Base-by-base conservation (phyloP, 2,888 invertebrate species). In the Cabera pusaria region DNA sequence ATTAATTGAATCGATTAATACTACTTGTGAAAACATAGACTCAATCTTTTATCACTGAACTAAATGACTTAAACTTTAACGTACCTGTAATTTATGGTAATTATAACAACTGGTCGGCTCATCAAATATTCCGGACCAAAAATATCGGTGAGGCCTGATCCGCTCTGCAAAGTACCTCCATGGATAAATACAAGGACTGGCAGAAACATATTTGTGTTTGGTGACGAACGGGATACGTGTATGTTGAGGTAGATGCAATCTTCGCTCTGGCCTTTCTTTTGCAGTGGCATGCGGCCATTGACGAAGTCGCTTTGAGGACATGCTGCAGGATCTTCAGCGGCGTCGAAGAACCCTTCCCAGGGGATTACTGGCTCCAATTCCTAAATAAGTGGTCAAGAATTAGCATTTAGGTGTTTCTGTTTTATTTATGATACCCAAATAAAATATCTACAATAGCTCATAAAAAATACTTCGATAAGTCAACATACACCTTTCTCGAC, bases 241-340 rank as follows among this genome's bases (percentile, higher is more conserved):
- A 72, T 44, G 38, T 69, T 69, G n/a, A 54, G 58, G 35, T 54
- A 56, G 9, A 70, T 61, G 29, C 72, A 72, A 11, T 62, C 59
- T 35, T 72, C 72, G 27, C 56, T 59, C 58, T 56, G 54, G n/a
- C 54, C 52, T 5, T 40, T 37, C 1, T 37, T 6, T 1, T 46
- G 31, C 21, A 57, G 46, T 2, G 58, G 33, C 17, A 62, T 19
- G 0, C 39, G 12, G 0, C 50, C 56, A 14, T 57, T 69, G 7
- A 68, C 20, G 3, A 72, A 52, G 37, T 85, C 81, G 2, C 72
- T 57, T 55, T 93, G 93, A 0, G 90, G 89, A 53, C 93, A 93
- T 5, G 90, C 77, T 0, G 90, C 79, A 0, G 90, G 77, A 44
- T 91, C 91, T 9, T 83, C 76, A 1, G 84, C 83, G 0, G 92